Base-by-base conservation (phyloP, 2,797 vertebrate genomes). In the Fistularia tabacaria region DNA sequence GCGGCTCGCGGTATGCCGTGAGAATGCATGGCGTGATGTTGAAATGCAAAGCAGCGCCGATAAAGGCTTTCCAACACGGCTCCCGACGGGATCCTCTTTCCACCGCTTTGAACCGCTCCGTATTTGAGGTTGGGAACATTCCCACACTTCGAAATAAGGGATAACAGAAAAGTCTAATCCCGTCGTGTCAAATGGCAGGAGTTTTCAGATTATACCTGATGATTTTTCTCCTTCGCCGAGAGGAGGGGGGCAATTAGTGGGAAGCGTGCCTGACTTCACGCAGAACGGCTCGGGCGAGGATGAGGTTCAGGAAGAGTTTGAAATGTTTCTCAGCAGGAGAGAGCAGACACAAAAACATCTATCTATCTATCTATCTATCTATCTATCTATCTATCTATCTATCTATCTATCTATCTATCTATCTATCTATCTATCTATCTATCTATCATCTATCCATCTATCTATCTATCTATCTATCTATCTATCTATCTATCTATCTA, bases 101-200 rank as follows among this genome's bases (percentile, higher is more conserved):
- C 51, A 66, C 49, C 51, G 59, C 73, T 86, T 80, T 80, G 64
- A 77, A 64, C 66, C 60, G 54, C 73, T 76, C 49, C 46, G 52
- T 61, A 15, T 70, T 66, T 54, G 57, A 78, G 69, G 43, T 9
- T 14, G 13, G 10, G 43, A 82, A 69, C 42, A 50, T 9, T 54
- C 64, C 46, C 14, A 10, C 40, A 36, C 55, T 14, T 25, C 13
- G 46, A 68, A 61, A 62, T 38, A 8, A 25, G 25, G 57, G 59
- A 65, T 61, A 56, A 71, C 57, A 66, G 25, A 59, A 57, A 64
- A 60, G 46, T 43, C 51, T 76, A 73, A 85, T 76, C 66, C 73
- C 10, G 56, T 56, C 55, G 36, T 61, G 67, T 74, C 57, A 57
- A 60, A 55, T 62, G 65, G 51, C 59, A 54, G 45, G 69, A 36